Evolutionary conservation across 1,140 invertebrate species (phyloP), one percentile per base, ranked within the genome.

Genomic region (Rhagoletis pomonella): DNA sequence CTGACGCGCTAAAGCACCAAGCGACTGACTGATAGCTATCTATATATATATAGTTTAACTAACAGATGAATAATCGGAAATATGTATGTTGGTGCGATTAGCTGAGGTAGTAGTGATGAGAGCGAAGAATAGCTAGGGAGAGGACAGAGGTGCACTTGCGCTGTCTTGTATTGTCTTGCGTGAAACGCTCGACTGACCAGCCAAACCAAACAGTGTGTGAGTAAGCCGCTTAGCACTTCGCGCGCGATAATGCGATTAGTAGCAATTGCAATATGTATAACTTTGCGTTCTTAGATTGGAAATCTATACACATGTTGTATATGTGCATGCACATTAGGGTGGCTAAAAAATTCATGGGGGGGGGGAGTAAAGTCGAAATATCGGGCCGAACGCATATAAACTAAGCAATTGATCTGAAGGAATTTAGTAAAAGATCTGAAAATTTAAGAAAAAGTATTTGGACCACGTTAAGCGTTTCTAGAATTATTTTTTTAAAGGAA

Each of bases 171-270:
- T 42, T 73, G 42, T 44, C 67, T 14, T 39, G 3, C 4, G 29
- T 69, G 65, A 69, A 29, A 12, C 39, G 65, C 29, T 17, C 14
- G 10, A 10, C 4, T 3, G 1, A 14, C 14, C 67, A 47, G 67
- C 67, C 39, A 47, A 39, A 44, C 14, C 50, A 55, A 55, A 4
- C 67, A 39, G 1, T 55, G 44, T 55, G 47, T 58, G 6, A 19
- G n/a, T 81, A 81, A 81, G 73, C 73, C 73, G 47, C 44, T 81
- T 58, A 81, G 73, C 73, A 81, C 73, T 81, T 50, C 42, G 44
- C 73, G 73, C 73, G 73, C 73, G 47, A 81, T 81, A 81, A 81
- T 81, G 73, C 73, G 73, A 81, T 81, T 81, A 55, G 73, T 81
- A 29, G 73, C 47, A 81, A 9, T 9, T 50, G 42, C 69, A 14